A percentile compares a stretch with the other conserved stretches of the same genome.
Conservation (phyloP, 2,888 invertebrate species). For the Spodoptera littoralis region DNA sequence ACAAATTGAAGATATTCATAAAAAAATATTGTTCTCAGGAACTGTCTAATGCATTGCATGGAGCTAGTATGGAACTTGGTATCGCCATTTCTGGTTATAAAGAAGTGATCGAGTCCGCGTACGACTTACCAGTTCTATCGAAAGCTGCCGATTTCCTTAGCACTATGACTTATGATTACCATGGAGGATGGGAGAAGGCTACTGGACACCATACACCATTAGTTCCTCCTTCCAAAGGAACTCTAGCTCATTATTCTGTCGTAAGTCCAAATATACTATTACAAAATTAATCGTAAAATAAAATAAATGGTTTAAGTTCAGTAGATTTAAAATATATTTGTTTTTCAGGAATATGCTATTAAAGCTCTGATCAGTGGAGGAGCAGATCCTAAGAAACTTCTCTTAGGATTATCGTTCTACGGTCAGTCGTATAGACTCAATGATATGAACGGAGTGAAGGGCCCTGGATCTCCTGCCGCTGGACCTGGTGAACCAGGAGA, state of each 20-base stretch:
- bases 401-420: constrained; percentile 95
- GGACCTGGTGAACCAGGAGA: constrained; percentile 95
- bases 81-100: constrained; percentile 96
- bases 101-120: constrained; percentile 95
- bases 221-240: constrained; percentile 90
- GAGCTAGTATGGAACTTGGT: constrained; percentile 92
- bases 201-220: constrained; percentile 95
- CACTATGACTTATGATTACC: constrained; percentile 96
- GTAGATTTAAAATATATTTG: neutral
- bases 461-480: constrained; percentile 90
- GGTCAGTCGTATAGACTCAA: constrained; percentile 94
- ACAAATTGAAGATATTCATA: too few relatives aligned
- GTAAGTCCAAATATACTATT: constrained; percentile 81
- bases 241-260: constrained; percentile 93
- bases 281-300: accelerated
- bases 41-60: constrained; percentile 90
- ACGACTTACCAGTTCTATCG: constrained; percentile 92
- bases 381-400: constrained; percentile 93
- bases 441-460: constrained; percentile 70
- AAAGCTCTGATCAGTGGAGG: constrained; percentile 92
- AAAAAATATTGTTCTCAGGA: constrained; percentile 81
- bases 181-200: constrained; percentile 95
- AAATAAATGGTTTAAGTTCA: neutral
- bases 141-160: constrained; percentile 93
- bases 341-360: constrained; percentile 92